Percentiles rank a stretch among this genome's conserved stretches.
These are phyloP conservation scores for Rhyacophila evoluta DNA, from an alignment of 2,888 invertebrate species.

Conservation along the genomic window DNA sequence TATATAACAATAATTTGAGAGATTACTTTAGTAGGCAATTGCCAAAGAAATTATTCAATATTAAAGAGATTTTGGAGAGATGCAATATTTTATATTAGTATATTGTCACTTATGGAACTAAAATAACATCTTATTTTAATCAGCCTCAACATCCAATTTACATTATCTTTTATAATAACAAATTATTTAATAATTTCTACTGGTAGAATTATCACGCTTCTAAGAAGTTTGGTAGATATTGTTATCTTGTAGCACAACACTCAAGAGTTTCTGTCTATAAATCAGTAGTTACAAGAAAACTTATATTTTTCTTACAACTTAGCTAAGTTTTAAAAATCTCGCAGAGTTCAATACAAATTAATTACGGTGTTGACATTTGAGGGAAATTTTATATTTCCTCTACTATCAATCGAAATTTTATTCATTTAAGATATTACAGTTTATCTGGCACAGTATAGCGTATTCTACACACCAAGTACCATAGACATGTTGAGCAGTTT, in stretches of 20 bases:
- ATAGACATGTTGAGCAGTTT: too few relatives aligned
- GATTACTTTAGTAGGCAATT: too few relatives aligned
- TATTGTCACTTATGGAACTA: conserved; percentile 51
- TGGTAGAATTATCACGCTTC: conserved; percentile 48
- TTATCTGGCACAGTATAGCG: not conserved
- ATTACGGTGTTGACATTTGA: not conserved
- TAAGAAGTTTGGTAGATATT: conserved; percentile 48
- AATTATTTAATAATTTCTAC: conserved; percentile 41
- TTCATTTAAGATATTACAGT: not conserved
- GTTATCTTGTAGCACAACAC: conserved; percentile 35
- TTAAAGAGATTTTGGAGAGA: not conserved
- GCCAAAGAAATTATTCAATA: too few relatives aligned
- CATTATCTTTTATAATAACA: conserved; percentile 37
- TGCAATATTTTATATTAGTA: conserved; percentile 25
- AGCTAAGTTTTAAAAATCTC: not conserved
- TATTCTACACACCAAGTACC: too few relatives aligned
- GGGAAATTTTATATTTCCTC: not conserved
- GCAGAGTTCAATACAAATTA: not conserved
- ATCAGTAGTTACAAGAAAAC: not conserved
- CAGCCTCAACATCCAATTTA: conserved; percentile 51
- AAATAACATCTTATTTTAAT: conserved; percentile 49
- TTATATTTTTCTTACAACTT: not conserved
- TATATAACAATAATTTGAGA: too few relatives aligned
- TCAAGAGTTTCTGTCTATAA: conserved; percentile 39
- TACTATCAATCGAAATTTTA: not conserved